Percentiles rank a stretch among this genome's conserved stretches.
phyloP scores from a whole-genome alignment of 2,113 vertebrate genomes.

The Rhipidura dahli region DNA sequence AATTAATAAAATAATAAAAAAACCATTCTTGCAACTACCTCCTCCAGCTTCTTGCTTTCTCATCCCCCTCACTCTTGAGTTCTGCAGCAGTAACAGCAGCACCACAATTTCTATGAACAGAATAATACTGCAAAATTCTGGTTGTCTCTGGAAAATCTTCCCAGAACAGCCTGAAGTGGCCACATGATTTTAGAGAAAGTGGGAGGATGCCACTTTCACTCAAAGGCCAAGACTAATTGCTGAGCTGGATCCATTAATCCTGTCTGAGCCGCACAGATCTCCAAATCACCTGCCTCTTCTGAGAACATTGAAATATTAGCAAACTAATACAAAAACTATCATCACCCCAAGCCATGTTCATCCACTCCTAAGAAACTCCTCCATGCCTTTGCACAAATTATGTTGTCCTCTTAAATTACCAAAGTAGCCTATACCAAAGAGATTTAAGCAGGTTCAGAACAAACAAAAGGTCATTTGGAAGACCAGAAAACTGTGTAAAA shows the following conservation, averaged over 20 bases:
- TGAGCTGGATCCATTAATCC: not conserved
- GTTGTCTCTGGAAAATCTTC: not conserved
- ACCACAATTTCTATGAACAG: not conserved
- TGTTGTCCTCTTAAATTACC: not conserved
- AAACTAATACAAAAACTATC: not conserved
- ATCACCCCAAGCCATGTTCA: not conserved
- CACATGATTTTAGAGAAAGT: not conserved
- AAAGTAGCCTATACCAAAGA: not conserved
- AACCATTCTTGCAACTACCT: not conserved
- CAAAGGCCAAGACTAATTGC: not conserved
- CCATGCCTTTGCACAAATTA: not conserved
- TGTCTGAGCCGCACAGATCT: not conserved
- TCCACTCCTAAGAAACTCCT: not conserved
- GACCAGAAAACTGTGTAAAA: conserved; percentile 2
- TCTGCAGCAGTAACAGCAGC: not conserved
- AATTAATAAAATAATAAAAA: not conserved
- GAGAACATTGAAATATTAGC: not conserved
- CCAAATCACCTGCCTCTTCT: not conserved
- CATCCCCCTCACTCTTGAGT: not conserved
- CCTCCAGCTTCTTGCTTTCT: not conserved
- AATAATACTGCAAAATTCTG: not conserved
- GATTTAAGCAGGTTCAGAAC: not conserved
- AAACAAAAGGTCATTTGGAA: not conserved
- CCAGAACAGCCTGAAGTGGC: not conserved
- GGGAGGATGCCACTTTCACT: not conserved